Evolutionary conservation across 2,113 vertebrate genomes (phyloP).

Genomic region (Actinemys pallida): DNA sequence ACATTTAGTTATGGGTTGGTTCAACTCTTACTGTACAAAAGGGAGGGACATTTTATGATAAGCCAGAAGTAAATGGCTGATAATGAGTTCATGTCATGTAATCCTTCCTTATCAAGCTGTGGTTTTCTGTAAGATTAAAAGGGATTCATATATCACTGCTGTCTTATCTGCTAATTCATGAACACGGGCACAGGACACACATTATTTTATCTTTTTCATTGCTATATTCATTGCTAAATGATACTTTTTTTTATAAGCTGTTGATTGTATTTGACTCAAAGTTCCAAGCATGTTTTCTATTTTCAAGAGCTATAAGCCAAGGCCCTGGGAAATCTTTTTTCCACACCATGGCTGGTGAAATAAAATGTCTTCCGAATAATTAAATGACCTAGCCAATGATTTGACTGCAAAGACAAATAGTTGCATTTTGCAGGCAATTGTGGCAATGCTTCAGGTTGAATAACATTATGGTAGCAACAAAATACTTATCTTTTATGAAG

Average conservation of each 20-base stretch:
- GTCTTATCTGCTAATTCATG: conserved; percentile 24
- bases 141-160: conserved; percentile 3
- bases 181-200: neutral
- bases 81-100: conserved; percentile 37
- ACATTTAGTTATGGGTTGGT: neutral
- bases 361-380: conserved; percentile 23
- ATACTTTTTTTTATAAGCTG: conserved; percentile 3
- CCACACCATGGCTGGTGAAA: neutral
- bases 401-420: neutral
- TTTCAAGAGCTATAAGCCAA: conserved; percentile 12
- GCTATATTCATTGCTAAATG: neutral
- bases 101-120: conserved; percentile 26
- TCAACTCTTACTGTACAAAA: neutral
- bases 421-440: neutral
- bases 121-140: conserved; percentile 45
- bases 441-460: neutral
- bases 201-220: conserved; percentile 45
- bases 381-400: neutral
- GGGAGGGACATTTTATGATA: conserved; percentile 19
- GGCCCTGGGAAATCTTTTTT: neutral
- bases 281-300: neutral
- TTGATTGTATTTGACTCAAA: conserved; percentile 23
- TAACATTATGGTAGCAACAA: neutral
- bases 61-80: conserved; percentile 40
- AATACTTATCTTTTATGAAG: neutral